Base-by-base conservation (phyloP, 1,140 invertebrate genomes). In the Eriocheir sinensis region DNA sequence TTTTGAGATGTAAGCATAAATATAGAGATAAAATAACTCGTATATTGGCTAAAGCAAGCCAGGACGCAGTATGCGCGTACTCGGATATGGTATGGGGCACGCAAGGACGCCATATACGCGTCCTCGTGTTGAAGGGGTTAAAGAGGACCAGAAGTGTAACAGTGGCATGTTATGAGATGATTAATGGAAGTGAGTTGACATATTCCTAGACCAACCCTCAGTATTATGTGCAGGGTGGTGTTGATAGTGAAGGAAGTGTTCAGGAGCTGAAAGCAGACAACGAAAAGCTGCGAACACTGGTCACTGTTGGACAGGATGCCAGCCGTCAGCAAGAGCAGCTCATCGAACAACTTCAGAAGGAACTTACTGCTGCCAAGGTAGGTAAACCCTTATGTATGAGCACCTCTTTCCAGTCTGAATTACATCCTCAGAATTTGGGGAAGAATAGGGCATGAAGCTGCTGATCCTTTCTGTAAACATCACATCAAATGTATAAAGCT, bases 221-320 rank as follows among this genome's bases (percentile, higher is more conserved):
- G 81, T 86, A 94, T 94, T 79, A 79, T 92, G 90, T 92, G 89
- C 94, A 94, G 94, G 94, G 94, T 88, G 89, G 93, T 48, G 93
- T 53, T 94, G 40, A 53, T 94, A 90, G 86, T 92, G 94, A 94
- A 41, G 93, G n/a, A 6, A 81, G 89, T 91, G 34, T 94, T n/a
- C 40, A 81, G 88, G 94, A 94, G 81, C 94, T 94, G 89, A 79
- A 83, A 17, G 17, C 89, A 79, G 89, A 94, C 48, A 94, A 94
- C 88, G 80, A 94, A 44, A 94, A 94, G 94, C 90, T 94, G 79
- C 94, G 89, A 60, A 44, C 94, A 32, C 83, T 94, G 83, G 94
- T 94, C 89, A 94, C 72, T 86, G 94, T 94, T 30, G 94, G 94
- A 30, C 94, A 94, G 83, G 94, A 94, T 41, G 89, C 79, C 32